These are phyloP conservation scores for Hyperopisus bebe DNA, from an alignment of 2,113 vertebrate genomes.

Conservation along the genomic window DNA sequence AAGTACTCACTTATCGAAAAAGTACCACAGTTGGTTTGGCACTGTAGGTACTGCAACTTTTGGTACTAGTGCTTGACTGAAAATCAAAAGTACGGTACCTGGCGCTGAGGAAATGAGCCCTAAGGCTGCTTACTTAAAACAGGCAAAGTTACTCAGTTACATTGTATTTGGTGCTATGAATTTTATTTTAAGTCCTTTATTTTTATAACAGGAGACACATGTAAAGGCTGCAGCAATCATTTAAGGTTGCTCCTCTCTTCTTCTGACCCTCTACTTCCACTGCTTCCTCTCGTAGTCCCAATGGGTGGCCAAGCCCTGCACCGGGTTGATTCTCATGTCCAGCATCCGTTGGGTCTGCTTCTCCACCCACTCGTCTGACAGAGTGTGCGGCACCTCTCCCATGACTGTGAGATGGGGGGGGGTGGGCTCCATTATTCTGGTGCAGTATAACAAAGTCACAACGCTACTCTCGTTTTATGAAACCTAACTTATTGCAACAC, in stretches of 20 bases:
- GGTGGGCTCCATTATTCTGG: background rate
- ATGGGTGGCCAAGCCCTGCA: slow-evolving; percentile 64
- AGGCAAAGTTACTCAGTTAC: background rate
- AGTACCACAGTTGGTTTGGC: too few relatives aligned
- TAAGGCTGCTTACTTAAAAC: background rate
- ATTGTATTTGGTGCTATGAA: too few relatives aligned
- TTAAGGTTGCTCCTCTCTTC: background rate
- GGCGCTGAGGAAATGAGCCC: background rate
- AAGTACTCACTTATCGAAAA: too few relatives aligned
- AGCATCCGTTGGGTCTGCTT: slow-evolving; percentile 74
- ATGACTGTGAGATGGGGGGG: slow-evolving; percentile 56
- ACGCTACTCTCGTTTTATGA: too few relatives aligned
- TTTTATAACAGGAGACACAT: background rate
- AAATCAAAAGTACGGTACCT: too few relatives aligned
- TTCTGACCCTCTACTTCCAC: slow-evolving; percentile 59
- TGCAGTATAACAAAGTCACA: background rate
- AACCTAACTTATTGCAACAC: background rate
- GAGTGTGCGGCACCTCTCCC: slow-evolving; percentile 65
- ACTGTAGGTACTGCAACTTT: too few relatives aligned
- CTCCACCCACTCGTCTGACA: slow-evolving; percentile 65
- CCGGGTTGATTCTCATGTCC: slow-evolving; percentile 70
- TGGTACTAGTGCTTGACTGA: too few relatives aligned
- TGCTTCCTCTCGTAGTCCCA: slow-evolving; percentile 80
- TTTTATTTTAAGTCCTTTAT: background rate
- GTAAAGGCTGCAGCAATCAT: background rate